Evolutionary conservation across 2,797 vertebrate species (phyloP).

Genomic region (Decapterus maruadsi): DNA sequence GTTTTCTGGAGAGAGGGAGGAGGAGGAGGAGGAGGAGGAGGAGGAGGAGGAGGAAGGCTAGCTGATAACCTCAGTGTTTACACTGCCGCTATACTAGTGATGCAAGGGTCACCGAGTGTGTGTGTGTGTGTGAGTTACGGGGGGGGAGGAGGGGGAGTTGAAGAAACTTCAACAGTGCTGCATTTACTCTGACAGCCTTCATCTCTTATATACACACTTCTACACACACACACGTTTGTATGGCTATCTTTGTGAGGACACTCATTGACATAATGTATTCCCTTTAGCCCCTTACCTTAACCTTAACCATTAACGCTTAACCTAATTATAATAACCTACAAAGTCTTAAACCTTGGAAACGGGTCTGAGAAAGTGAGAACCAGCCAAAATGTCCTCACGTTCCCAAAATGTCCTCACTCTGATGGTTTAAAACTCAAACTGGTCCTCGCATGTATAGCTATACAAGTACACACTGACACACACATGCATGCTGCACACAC

Average conservation of each 20-base stretch:
- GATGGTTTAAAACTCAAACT: too few species aligned
- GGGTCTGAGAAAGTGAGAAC: too few species aligned
- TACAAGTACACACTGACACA: slow-evolving; percentile 59
- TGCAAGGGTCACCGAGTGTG: slow-evolving; percentile 65
- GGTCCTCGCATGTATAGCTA: too few species aligned
- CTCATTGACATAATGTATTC: too few species aligned
- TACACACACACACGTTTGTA: background rate
- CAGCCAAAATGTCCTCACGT: too few species aligned
- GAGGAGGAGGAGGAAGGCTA: slow-evolving; percentile 64
- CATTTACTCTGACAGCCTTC: slow-evolving; percentile 66
- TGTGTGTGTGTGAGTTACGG: slow-evolving; percentile 25
- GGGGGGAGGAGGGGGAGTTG: slow-evolving; percentile 7
- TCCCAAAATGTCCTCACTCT: too few species aligned
- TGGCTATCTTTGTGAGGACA: too few species aligned
- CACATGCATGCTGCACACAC: slow-evolving; percentile 40
- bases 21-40: slow-evolving; percentile 23
- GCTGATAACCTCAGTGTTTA: slow-evolving; percentile 89
- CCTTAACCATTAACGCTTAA: too few species aligned
- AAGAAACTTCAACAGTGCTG: slow-evolving; percentile 59
- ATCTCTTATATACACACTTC: slow-evolving; percentile 42
- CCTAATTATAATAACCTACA: too few species aligned
- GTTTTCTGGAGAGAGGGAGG: slow-evolving; percentile 83
- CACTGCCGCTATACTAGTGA: slow-evolving; percentile 75
- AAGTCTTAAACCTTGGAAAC: too few species aligned
- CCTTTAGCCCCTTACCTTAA: too few species aligned